Evolutionary conservation across 2,888 invertebrate species (phyloP).

Genomic region (Anoncus sp.): DNA sequence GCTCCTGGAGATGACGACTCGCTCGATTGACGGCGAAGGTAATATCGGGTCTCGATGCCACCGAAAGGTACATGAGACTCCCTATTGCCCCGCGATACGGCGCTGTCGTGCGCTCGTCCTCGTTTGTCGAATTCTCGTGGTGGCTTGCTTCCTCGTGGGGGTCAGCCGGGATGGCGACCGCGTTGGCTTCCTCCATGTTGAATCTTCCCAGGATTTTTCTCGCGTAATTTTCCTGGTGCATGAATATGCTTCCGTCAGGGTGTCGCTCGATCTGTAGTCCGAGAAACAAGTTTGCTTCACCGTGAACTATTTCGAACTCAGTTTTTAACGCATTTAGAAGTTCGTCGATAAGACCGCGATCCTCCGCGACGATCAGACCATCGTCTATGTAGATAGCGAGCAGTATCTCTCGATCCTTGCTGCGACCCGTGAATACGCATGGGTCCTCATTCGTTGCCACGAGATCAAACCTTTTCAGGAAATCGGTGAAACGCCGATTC

Average conservation of each 20-base stretch:
- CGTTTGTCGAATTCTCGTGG: background rate
- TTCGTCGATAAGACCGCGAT: conserved; percentile 3
- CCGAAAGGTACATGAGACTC: conserved; percentile 21
- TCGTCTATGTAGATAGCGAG: conserved; percentile 32
- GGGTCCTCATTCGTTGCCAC: conserved; percentile 30
- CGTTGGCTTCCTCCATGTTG: conserved; percentile 38
- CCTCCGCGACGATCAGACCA: conserved; percentile 1
- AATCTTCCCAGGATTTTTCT: conserved; percentile 16
- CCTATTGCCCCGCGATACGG: conserved; percentile 37
- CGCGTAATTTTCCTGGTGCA: conserved; percentile 5
- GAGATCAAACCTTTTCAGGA: conserved; percentile 30
- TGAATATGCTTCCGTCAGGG: conserved; percentile 4
- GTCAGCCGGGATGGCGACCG: conserved; percentile 12
- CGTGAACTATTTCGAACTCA: conserved; percentile 10
- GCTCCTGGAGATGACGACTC: conserved; percentile 9
- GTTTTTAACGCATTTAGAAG: background rate
- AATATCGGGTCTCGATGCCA: conserved; percentile 19
- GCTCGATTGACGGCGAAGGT: conserved; percentile 22
- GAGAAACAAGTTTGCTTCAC: conserved; percentile 5
- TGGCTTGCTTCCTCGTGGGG: conserved; percentile 3
- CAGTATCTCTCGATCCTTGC: conserved; percentile 24
- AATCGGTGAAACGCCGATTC: conserved; percentile 34
- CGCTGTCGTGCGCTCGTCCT: conserved; percentile 10
- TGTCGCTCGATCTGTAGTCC: conserved; percentile 13
- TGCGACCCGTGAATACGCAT: conserved; percentile 32